Evolutionary conservation across 2,113 vertebrate species (phyloP).

Genomic region (Poicephalus gulielmi): DNA sequence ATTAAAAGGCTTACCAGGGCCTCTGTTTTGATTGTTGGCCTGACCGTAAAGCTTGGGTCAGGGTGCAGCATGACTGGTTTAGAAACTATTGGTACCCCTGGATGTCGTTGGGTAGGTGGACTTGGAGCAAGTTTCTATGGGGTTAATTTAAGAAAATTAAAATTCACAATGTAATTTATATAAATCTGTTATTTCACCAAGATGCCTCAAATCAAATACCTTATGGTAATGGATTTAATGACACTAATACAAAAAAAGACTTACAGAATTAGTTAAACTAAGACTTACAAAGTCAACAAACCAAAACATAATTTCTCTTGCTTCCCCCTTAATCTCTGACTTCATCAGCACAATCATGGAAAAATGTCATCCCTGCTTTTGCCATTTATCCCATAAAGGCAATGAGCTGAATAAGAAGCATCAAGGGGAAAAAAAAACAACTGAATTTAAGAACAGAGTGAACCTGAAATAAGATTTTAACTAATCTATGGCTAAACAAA

Average conservation of each 20-base stretch:
- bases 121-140: conserved; percentile 92
- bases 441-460: background rate
- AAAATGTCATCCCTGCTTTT: background rate
- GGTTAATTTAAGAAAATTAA: conserved; percentile 64
- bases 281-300: background rate
- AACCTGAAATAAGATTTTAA: background rate
- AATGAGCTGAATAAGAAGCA: background rate
- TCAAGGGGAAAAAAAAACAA: background rate
- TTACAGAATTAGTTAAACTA: background rate
- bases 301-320: background rate
- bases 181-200: background rate
- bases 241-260: background rate
- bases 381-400: background rate
- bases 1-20: conserved; percentile 83
- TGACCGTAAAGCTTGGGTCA: conserved; percentile 81
- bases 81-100: conserved; percentile 85
- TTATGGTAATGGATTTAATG: background rate
- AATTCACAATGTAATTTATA: background rate
- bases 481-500: background rate
- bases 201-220: background rate
- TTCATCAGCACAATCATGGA: background rate
- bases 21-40: conserved; percentile 85
- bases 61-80: conserved; percentile 96
- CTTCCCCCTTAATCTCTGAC: background rate
- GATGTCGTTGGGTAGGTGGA: conserved; percentile 87